phyloP scores from a whole-genome alignment of 2,113 vertebrate genomes.

The Ifrita kowaldi region DNA sequence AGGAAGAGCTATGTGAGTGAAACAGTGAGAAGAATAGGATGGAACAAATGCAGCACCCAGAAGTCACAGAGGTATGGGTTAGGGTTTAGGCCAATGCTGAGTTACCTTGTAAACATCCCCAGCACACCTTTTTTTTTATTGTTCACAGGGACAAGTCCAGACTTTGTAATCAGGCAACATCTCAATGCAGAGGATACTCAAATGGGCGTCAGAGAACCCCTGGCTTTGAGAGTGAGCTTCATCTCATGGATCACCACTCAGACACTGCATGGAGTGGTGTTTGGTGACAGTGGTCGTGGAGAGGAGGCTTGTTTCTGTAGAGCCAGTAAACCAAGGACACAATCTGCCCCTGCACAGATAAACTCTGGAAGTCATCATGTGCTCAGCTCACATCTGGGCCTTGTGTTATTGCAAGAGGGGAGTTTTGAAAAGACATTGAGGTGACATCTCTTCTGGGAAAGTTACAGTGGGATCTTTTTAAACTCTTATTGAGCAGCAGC shows the following conservation, averaged over 20 bases:
- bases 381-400: not conserved
- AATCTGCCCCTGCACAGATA: not conserved
- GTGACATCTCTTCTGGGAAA: not conserved
- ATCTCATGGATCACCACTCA: not conserved
- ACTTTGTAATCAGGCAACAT: accelerated
- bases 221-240: not conserved
- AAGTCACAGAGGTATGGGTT: not conserved
- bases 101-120: not conserved
- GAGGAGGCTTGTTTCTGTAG: not conserved
- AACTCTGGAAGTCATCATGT: not conserved
- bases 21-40: not conserved
- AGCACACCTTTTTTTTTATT: not conserved
- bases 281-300: not conserved
- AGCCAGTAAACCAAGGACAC: not conserved
- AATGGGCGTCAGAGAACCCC: not conserved
- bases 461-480: not conserved
- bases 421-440: not conserved
- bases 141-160: not conserved
- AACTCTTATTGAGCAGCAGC: not conserved
- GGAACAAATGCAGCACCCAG: not conserved
- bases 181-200: not conserved
- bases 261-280: not conserved
- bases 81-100: not conserved
- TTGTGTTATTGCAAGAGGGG: not conserved
- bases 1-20: not conserved